Base-by-base conservation (phyloP, 2,113 vertebrate species). In the Colossoma macropomum region DNA sequence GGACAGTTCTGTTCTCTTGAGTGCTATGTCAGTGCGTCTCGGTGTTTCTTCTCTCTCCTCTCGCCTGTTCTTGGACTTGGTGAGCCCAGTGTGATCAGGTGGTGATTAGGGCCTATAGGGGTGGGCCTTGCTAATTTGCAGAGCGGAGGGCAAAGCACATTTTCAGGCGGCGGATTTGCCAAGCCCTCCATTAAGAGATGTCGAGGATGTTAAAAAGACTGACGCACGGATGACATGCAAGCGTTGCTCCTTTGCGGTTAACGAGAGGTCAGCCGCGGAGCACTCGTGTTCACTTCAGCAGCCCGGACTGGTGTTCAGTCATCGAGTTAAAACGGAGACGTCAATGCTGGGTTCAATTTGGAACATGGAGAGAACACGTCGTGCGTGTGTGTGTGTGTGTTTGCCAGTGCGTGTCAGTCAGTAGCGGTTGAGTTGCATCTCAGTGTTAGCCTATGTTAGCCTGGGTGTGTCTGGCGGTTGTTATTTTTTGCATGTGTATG, bases 211-310 rank as follows among this genome's bases (percentile, higher is more conserved):
- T 80, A 69, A 78, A 75, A 79, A 32, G 81, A 80, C 71, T 83
- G 85, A 71, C 72, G 72, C 81, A 83, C 21, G 66, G 71, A 73
- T 81, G 85, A 77, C 81, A 81, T 77, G 71, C 25, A 17, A 77
- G 77, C 50, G 23, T 79, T 41, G 48, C 62, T 52, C 48, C 74
- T 56, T 80, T n/a, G 70, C 38, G 45, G 45, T 80, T 86, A 81
- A 77, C 77, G 32, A 38, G 81, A 81, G 75, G 82, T 80, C 59
- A 70, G 85, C 27, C 25, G 32, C 54, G 28, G 63, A 70, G 78
- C 56, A 50, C 78, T 73, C 34, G 12, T 68, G 66, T 72, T 80
- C 65, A 71, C 77, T 76, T 52, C 15, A 60, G 69, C 15, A 63
- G 30, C 34, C 52, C 21, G 65, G n/a, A 52, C 21, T 66, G 41